phyloP scores from a whole-genome alignment of 1,140 invertebrate genomes.

The Helicoverpa zea region DNA sequence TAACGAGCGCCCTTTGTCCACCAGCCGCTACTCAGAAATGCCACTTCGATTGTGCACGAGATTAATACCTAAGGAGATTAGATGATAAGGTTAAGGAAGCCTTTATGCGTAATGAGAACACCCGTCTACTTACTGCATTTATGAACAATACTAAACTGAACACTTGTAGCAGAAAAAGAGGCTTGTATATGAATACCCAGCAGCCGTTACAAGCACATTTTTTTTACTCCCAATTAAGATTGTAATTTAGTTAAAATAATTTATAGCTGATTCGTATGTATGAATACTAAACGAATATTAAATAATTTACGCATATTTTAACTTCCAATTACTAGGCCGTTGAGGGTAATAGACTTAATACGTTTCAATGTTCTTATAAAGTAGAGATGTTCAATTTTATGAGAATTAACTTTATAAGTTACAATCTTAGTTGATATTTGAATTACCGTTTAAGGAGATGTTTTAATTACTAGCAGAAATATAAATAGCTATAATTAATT shows the following conservation, averaged over 20 bases:
- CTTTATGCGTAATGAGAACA: slow-evolving; percentile 24
- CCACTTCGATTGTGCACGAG: slow-evolving; percentile 43
- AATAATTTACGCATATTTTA: slow-evolving; percentile 33
- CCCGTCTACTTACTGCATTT: not conserved
- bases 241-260: slow-evolving; percentile 29
- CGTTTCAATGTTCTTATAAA: not conserved
- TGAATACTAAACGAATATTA: slow-evolving; percentile 26
- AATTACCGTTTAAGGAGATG: not conserved
- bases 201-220: not conserved
- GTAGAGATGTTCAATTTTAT: not conserved
- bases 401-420: not conserved
- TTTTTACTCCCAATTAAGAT: not conserved
- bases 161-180: no score
- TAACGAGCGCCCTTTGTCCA: slow-evolving; percentile 59
- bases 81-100: slow-evolving; percentile 43
- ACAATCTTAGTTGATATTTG: not conserved
- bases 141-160: not conserved
- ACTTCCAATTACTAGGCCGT: slow-evolving; percentile 16
- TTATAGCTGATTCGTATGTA: slow-evolving; percentile 22
- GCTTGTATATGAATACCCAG: not conserved
- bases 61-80: slow-evolving; percentile 51
- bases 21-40: slow-evolving; percentile 52
- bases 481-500: not conserved
- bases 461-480: no score
- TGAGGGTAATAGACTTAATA: slow-evolving; percentile 5